These are phyloP conservation scores for Platycheirus albimanus DNA, from an alignment of 2,888 invertebrate genomes.

Conservation along the genomic window DNA sequence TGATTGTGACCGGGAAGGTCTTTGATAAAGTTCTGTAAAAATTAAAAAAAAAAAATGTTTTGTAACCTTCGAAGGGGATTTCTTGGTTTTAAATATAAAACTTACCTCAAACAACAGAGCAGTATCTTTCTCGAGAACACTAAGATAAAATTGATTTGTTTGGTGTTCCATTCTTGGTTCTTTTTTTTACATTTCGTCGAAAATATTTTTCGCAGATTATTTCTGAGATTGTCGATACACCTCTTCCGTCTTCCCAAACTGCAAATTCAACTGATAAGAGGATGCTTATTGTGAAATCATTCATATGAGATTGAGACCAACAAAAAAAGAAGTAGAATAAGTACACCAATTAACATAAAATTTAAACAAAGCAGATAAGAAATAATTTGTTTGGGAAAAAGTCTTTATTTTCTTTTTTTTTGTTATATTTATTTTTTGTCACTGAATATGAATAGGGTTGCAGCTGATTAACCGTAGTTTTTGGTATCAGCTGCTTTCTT, in stretches of 20 bases:
- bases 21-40: slow-evolving; percentile 37
- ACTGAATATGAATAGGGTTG: neutral
- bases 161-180: slow-evolving; percentile 43
- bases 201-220: slow-evolving; percentile 14
- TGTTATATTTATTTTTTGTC: neutral
- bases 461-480: slow-evolving; percentile 17
- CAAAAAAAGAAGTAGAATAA: neutral
- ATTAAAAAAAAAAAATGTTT: too few relatives aligned
- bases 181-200: slow-evolving; percentile 23
- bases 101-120: slow-evolving; percentile 55
- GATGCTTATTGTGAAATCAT: slow-evolving; percentile 38
- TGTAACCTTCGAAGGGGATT: too few relatives aligned
- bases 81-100: neutral
- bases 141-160: slow-evolving; percentile 46
- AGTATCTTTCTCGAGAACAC: slow-evolving; percentile 41
- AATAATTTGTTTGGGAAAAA: neutral
- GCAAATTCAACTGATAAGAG: slow-evolving; percentile 49
- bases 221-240: neutral
- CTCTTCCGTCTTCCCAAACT: neutral
- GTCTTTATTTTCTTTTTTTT: slow-evolving; percentile 7
- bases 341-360: neutral
- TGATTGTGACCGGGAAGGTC: slow-evolving; percentile 1
- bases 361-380: slow-evolving; percentile 12
- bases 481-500: slow-evolving; percentile 8
- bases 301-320: slow-evolving; percentile 10